Conservation (phyloP, 2,113 vertebrate species). For the Sylvilagus bachmani region DNA sequence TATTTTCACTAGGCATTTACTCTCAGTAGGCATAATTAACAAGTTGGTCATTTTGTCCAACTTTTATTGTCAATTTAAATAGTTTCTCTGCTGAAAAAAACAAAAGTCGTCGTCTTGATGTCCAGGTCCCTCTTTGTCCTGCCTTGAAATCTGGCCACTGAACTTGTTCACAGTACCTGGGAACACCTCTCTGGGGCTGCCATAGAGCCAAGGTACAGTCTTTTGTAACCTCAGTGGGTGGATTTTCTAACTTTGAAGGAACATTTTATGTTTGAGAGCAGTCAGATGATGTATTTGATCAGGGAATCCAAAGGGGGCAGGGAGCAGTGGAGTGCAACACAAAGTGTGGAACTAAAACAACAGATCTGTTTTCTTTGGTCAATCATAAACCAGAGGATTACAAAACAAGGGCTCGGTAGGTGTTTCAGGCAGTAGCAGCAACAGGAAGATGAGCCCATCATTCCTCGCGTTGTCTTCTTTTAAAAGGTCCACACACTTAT, state of each 20-base stretch:
- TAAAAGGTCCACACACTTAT: not conserved
- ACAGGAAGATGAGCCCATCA: not conserved
- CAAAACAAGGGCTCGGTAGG: not conserved
- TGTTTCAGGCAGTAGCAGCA: not conserved
- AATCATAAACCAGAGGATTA: not conserved
- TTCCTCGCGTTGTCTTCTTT: conserved; percentile 10
- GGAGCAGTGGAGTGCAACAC: not conserved
- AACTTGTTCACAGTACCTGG: not conserved
- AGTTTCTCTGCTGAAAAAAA: not conserved
- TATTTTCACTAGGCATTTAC: not conserved
- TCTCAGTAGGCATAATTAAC: not conserved
- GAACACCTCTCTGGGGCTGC: not conserved
- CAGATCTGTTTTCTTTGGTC: not conserved
- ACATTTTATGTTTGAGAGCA: conserved; percentile 6
- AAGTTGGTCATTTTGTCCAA: not conserved
- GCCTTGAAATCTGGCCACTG: not conserved
- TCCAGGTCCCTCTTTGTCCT: not conserved
- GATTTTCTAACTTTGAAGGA: conserved; percentile 52
- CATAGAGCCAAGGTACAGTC: not conserved
- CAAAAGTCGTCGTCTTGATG: conserved; percentile 4
- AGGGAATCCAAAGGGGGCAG: not conserved
- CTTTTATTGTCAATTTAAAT: conserved; percentile 10
- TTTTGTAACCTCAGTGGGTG: conserved; percentile 30
- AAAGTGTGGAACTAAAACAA: not conserved
- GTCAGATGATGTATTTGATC: not conserved